These are phyloP conservation scores for Scolopax rusticola DNA, from an alignment of 2,797 vertebrate genomes.

Conservation along the genomic window DNA sequence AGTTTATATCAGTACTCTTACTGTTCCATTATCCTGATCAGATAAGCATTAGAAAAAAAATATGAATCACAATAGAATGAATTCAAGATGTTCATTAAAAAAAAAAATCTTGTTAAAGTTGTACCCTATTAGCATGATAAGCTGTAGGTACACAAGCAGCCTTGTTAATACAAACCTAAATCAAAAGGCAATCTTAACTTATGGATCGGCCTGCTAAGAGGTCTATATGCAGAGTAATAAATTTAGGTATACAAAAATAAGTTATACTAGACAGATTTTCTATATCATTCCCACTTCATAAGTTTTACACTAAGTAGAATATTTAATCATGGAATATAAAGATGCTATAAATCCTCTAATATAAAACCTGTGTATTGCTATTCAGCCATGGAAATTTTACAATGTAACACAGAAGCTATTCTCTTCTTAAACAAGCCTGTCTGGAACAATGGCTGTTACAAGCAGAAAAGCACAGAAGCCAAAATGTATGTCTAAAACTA, in stretches of 20 bases:
- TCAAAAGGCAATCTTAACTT: neutral
- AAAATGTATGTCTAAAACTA: neutral
- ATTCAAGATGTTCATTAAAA: neutral
- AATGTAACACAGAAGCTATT: neutral
- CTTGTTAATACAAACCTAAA: neutral
- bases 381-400: neutral
- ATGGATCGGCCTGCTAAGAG: neutral
- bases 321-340: neutral
- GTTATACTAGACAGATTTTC: neutral
- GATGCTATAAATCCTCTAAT: neutral
- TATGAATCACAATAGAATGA: neutral
- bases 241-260: neutral
- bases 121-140: neutral
- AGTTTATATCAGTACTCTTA: neutral
- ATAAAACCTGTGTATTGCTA: neutral
- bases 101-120: neutral
- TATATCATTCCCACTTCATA: neutral
- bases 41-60: neutral
- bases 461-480: neutral
- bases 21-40: neutral
- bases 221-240: neutral
- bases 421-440: neutral
- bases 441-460: neutral
- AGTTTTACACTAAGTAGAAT: neutral
- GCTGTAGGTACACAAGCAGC: neutral